Evolutionary conservation across 2,113 vertebrate genomes (phyloP), one percentile per base, ranked within the genome.

Genomic region (Sitta europaea): DNA sequence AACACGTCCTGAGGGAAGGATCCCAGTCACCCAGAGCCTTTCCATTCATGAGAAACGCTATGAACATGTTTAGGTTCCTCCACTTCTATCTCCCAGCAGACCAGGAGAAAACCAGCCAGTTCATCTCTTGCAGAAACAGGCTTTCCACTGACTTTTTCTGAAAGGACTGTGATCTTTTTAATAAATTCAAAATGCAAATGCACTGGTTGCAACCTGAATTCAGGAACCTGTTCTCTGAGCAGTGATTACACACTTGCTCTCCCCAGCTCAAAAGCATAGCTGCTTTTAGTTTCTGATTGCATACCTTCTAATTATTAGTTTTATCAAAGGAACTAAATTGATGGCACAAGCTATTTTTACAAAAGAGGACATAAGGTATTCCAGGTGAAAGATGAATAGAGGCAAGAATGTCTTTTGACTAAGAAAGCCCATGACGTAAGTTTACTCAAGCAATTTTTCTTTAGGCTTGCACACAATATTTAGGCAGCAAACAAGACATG

Each of bases 241-340:
- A 75, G 31, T 75, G 85, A 90, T 76, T 82, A 85, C 31, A 82
- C 25, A 40, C 53, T 87, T 72, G 92, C 81, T 75, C 47, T 73
- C 66, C 72, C 42, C 42, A 55, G 67, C 47, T 71, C 59, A 76
- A 82, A 89, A 83, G 63, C 38, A 70, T 2, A 57, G 73, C 57
- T 93, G 53, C 74, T 88, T 90, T 75, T 59, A 85, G 57, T 85
- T 95, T 88, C 74, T 90, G 83, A 79, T 50, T 81, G 71, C 2
- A 0, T 12, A 33, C 43, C 67, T 91, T 85, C 80, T 72, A 82
- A 91, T 82, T 82, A 82, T 76, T 88, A 74, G 67, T 72, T 93
- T 88, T 94, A 94, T 90, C 82, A 88, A 80, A 88, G 63, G 38
- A 88, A 85, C 31, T 57, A 76, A 93, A 83, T 35, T 73, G 92